A percentile compares a stretch with the other conserved stretches of the same genome.
Evolutionary conservation across 2,113 vertebrate species (phyloP).

Genomic region (Actenoides hombroni): DNA sequence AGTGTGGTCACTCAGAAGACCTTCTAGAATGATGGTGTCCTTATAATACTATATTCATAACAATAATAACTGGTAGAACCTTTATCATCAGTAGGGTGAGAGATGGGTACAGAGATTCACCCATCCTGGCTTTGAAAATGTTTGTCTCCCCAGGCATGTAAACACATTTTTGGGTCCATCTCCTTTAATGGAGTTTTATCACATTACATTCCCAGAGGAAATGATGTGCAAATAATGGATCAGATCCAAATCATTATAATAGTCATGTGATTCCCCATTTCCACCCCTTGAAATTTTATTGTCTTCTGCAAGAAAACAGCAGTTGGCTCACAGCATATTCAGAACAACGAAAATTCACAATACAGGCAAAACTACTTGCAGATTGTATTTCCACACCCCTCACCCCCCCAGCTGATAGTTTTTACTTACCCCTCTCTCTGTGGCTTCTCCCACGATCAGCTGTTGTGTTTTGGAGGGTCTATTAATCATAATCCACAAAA

Average conservation of each 20-base stretch:
- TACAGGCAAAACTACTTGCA: background rate
- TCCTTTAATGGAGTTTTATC: background rate
- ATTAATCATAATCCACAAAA: slow-evolving; percentile 85
- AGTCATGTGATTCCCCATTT: background rate
- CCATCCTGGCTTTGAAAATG: background rate
- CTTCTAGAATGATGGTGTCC: background rate
- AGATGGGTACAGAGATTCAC: background rate
- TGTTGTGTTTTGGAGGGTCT: slow-evolving; percentile 73
- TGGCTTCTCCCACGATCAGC: slow-evolving; percentile 80
- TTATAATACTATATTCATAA: background rate
- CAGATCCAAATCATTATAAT: background rate
- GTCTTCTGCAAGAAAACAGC: background rate
- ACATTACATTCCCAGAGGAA: background rate
- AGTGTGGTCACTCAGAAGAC: background rate
- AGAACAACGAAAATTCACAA: background rate
- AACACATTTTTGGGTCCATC: background rate
- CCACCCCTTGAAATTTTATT: background rate
- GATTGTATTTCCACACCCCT: background rate
- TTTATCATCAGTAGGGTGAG: background rate
- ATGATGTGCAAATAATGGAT: background rate
- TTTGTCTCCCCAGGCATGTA: no score
- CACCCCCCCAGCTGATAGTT: rapidly evolving
- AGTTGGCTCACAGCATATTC: background rate
- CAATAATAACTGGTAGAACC: background rate
- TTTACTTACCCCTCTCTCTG: slow-evolving; percentile 75